These are phyloP conservation scores for Varecia variegata DNA, from an alignment of 2,797 vertebrate genomes.

Conservation along the genomic window DNA sequence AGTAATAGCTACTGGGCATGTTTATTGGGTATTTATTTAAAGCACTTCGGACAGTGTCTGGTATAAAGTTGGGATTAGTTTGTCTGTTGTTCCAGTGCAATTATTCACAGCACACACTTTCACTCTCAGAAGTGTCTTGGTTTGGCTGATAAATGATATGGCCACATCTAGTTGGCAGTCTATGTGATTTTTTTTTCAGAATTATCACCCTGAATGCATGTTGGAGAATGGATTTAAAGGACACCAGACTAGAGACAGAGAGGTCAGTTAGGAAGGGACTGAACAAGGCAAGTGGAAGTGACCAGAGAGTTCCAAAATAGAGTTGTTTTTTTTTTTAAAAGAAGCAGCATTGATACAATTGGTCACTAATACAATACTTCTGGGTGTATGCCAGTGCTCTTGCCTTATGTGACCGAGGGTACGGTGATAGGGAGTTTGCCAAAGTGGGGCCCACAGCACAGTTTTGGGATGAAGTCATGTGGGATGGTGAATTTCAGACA, in stretches of 20 bases:
- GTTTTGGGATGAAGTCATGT: background rate
- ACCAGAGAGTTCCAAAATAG: background rate
- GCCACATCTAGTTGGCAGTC: background rate
- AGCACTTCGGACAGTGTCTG: background rate
- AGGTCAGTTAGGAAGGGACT: background rate
- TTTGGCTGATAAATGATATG: background rate
- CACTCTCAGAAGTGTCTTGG: background rate
- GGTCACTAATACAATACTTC: background rate
- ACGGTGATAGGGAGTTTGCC: background rate
- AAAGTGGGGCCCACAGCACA: background rate
- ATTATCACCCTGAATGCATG: background rate
- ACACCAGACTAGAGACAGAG: background rate
- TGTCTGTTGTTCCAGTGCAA: background rate
- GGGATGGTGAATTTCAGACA: background rate
- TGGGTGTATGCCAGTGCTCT: background rate
- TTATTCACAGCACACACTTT: background rate
- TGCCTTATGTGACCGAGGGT: background rate
- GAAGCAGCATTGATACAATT: background rate
- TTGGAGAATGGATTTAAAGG: background rate
- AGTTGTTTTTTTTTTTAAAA: background rate
- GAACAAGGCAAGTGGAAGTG: background rate
- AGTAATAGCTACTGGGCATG: background rate
- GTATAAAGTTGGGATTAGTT: background rate
- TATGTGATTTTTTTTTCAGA: background rate
- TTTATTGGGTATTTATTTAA: background rate